A percentile compares a stretch with the other conserved stretches of the same genome.
These are phyloP conservation scores for Lucifuga dentata DNA, from an alignment of 2,113 vertebrate species.

Conservation along the genomic window DNA sequence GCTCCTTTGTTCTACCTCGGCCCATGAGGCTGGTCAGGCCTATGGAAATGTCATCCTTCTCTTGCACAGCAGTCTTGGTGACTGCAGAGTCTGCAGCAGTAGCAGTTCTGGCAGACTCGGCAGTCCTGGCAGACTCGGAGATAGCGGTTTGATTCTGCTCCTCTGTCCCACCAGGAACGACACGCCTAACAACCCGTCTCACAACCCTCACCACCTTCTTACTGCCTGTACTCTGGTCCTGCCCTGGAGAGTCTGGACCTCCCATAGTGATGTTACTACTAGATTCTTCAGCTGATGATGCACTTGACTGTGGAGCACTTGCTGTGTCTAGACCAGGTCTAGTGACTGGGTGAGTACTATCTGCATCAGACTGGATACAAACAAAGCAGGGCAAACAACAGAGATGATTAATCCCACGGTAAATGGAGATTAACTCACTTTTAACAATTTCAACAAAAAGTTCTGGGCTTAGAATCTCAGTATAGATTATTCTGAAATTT, in stretches of 20 bases:
- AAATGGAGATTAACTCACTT: conserved; percentile 1
- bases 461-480: conserved; percentile 5
- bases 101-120: neutral
- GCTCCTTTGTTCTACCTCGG: conserved; percentile 88
- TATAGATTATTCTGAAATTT: too few relatives aligned
- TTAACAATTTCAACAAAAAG: neutral
- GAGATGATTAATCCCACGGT: conserved; percentile 28
- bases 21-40: conserved; percentile 93
- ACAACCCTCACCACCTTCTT: conserved; percentile 86
- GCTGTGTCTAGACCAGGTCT: conserved; percentile 50
- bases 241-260: conserved; percentile 55
- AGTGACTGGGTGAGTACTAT: conserved; percentile 57
- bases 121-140: conserved; percentile 33
- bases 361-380: conserved; percentile 77
- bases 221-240: conserved; percentile 76
- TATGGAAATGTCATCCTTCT: conserved; percentile 90
- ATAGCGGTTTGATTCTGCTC: conserved; percentile 36
- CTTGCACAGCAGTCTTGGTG: conserved; percentile 44
- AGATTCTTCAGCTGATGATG: conserved; percentile 45
- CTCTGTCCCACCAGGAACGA: conserved; percentile 81
- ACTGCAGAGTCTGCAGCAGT: conserved; percentile 34
- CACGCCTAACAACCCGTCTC: conserved; percentile 86
- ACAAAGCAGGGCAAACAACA: conserved; percentile 35
- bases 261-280: conserved; percentile 48
- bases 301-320: conserved; percentile 39